Percentiles rank a stretch among this genome's conserved stretches.
Conservation (phyloP, 2,888 invertebrate genomes). For the Coecobrya sp. region DNA sequence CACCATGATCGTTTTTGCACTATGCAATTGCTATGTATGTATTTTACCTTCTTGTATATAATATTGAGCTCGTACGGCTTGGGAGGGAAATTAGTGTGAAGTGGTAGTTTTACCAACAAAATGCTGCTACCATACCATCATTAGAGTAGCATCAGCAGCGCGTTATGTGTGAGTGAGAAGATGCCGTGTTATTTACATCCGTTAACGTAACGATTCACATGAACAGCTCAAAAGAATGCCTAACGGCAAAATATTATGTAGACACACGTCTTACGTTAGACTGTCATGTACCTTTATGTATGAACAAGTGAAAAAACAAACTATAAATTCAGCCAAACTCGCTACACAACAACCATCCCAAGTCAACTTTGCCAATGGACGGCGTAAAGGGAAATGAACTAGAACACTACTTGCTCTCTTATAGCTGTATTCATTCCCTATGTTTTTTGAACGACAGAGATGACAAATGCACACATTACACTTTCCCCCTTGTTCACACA, state of each 20-base stretch:
- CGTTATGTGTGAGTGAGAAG: neutral
- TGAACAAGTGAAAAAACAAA: too few species aligned
- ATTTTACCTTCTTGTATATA: neutral
- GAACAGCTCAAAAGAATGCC: conserved; percentile 31
- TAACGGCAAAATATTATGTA: conserved; percentile 17
- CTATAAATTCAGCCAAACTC: neutral
- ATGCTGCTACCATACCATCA: too few species aligned
- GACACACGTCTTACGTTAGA: neutral
- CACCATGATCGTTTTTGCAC: neutral
- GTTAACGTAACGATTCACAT: conserved; percentile 46
- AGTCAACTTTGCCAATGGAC: conserved; percentile 24
- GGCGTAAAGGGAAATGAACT: conserved; percentile 61
- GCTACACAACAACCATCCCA: neutral
- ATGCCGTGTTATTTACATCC: neutral
- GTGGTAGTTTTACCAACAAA: conserved; percentile 9
- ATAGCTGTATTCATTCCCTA: neutral
- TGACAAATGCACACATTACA: conserved; percentile 45
- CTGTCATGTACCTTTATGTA: too few species aligned
- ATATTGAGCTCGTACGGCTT: neutral
- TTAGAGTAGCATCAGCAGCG: too few species aligned
- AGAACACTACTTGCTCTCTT: neutral
- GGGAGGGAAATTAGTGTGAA: conserved; percentile 30
- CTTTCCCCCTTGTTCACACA: too few species aligned
- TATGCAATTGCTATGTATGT: neutral
- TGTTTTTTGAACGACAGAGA: conserved; percentile 36